Conservation (phyloP, 2,797 vertebrate species). For the Oreonectes daqikongensis region DNA sequence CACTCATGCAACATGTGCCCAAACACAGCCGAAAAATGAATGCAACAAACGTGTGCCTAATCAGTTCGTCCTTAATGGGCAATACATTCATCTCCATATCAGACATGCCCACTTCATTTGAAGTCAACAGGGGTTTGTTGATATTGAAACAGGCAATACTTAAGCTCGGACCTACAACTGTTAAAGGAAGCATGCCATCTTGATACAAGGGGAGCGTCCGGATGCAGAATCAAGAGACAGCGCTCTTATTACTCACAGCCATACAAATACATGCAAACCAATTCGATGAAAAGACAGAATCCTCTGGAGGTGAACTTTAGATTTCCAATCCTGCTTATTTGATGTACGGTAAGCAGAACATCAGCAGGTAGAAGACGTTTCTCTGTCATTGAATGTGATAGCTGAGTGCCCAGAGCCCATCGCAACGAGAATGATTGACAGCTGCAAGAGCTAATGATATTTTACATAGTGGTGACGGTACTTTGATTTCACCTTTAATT, state of each 20-base stretch:
- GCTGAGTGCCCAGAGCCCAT: conserved; percentile 25
- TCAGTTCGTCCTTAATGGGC: conserved; percentile 67
- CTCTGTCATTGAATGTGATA: conserved; percentile 44
- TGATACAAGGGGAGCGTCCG: conserved; percentile 68
- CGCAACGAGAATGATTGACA: conserved; percentile 20
- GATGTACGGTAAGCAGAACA: conserved; percentile 21
- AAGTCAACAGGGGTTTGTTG: conserved; percentile 58
- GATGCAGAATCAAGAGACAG: conserved; percentile 60
- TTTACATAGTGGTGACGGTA: conserved; percentile 34
- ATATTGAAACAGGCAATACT: conserved; percentile 69
- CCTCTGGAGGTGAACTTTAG: conserved; percentile 46
- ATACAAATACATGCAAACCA: conserved; percentile 67
- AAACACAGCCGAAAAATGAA: conserved; percentile 62
- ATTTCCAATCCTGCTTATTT: conserved; percentile 41
- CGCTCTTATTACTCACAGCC: conserved; percentile 74
- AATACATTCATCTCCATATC: conserved; percentile 63
- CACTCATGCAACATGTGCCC: conserved; percentile 50
- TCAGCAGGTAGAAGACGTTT: conserved; percentile 51
- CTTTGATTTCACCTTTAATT: conserved; percentile 31
- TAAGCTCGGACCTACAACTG: conserved; percentile 68
- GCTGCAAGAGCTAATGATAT: conserved; percentile 17
- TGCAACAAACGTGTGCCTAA: conserved; percentile 80
- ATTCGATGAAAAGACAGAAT: conserved; percentile 50
- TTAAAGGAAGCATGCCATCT: conserved; percentile 70
- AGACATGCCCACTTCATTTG: conserved; percentile 54